Conservation (phyloP, 2,888 invertebrate genomes). For the Aspidapion aeneum region DNA sequence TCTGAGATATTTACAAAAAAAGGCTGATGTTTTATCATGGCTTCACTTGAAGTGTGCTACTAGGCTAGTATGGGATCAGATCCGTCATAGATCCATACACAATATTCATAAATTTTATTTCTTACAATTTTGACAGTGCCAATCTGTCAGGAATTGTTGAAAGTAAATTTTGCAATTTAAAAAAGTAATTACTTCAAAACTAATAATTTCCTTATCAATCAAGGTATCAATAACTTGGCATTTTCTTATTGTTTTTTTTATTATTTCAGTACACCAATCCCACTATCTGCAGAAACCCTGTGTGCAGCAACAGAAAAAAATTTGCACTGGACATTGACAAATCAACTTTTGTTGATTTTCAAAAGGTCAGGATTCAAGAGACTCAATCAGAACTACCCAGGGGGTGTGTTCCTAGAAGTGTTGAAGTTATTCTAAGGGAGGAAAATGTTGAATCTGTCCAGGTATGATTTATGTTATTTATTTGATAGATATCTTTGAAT, state of each 20-base stretch:
- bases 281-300: conserved; percentile 93
- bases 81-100: no score
- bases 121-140: no score
- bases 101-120: no score
- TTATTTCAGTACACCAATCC: conserved; percentile 79
- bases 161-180: no score
- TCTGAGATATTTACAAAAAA: no score
- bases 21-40: no score
- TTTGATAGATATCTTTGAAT: no score
- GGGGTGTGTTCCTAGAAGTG: conserved; percentile 93
- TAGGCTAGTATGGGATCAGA: no score
- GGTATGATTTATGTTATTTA: conserved; percentile 61
- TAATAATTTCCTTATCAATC: no score
- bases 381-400: conserved; percentile 95
- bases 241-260: conserved; percentile 9
- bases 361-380: conserved; percentile 95
- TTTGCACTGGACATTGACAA: conserved; percentile 92
- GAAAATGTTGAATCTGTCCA: conserved; percentile 97
- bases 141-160: no score
- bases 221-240: neutral
- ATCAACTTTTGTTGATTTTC: conserved; percentile 95
- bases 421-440: conserved; percentile 91
- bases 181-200: no score
- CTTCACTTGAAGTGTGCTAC: no score
- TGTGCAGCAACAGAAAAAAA: conserved; percentile 86